Evolutionary conservation across 1,140 invertebrate species (phyloP), one percentile per base, ranked within the genome.

Genomic region (Rhopalosiphum padi): DNA sequence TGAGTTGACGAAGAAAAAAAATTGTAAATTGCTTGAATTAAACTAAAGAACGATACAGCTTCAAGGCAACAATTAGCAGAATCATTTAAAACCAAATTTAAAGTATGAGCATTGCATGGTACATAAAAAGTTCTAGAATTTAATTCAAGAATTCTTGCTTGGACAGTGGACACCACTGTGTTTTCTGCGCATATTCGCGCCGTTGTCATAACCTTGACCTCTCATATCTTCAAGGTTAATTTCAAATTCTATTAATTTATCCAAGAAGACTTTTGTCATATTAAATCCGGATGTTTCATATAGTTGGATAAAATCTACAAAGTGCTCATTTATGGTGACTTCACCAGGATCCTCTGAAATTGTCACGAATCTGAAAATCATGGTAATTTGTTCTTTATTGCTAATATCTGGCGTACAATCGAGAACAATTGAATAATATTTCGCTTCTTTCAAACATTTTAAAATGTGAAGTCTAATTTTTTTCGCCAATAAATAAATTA

Each of bases 91-190:
- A 94, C 94, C 91, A 94, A 94, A 94, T 94, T 95, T 93, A 95
- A 94, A 94, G 87, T 94, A 94, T 94, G 94, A 90, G 94, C 95
- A 94, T 94, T 94, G 94, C 94, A 95, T 94, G 94, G 94, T 83
- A 94, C 94, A 94, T 90, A 95, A 89, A 93, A 93, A 53, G 94
- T 94, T 83, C 77, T 68, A 25, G 94, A 46, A 94, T 94, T 95
- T 41, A 94, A 68, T 46, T 94, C 91, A 93, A 94, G n/a, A 43
- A 94, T 94, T 93, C 90, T 94, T 23, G 88, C 92, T 86, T n/a
- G n/a, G n/a, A n/a, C n/a, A n/a, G n/a, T 94, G 94, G 46, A 94
- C 91, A 30, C 94, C 94, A 93, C 93, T 94, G 46, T 94, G 93
- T 53, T 83, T 92, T 25, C 94, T 94, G 60, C 85, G 85, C 94